phyloP scores from a whole-genome alignment of 2,113 vertebrate species.

The Ctenodactylus gundi region DNA sequence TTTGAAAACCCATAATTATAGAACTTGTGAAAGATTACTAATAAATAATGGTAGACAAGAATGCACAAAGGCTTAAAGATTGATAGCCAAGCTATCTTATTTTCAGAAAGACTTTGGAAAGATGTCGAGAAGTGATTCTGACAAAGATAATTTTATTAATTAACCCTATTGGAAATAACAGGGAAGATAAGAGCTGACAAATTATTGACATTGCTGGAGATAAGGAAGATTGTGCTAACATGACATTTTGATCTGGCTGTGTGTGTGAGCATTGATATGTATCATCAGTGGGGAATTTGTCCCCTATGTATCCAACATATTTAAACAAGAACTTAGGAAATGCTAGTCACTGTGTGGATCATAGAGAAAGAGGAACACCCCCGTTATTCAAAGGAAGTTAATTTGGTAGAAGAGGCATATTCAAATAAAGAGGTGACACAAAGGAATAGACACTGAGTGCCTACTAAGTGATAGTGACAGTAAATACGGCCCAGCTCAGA shows the following conservation, averaged over 20 bases:
- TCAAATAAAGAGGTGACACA: background rate
- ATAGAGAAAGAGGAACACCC: background rate
- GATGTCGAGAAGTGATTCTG: constrained; percentile 1
- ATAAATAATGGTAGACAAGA: constrained; percentile 52
- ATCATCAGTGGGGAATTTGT: background rate
- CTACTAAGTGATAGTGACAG: background rate
- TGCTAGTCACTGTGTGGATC: background rate
- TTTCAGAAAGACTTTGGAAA: constrained; percentile 51
- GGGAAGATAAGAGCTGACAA: constrained; percentile 4
- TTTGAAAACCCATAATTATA: constrained; percentile 74
- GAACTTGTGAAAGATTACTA: constrained; percentile 71
- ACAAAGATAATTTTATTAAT: constrained; percentile 54
- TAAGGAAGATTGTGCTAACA: background rate
- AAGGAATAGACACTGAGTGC: background rate
- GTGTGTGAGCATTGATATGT: background rate
- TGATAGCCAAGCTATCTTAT: constrained; percentile 41
- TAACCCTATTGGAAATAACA: constrained; percentile 57
- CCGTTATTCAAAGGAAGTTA: background rate
- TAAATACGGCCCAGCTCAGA: background rate
- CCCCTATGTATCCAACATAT: background rate
- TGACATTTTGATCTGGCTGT: background rate
- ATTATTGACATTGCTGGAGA: constrained; percentile 30
- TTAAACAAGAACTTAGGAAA: background rate
- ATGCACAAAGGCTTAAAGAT: constrained; percentile 39
- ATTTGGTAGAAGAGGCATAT: background rate